These are phyloP conservation scores for Aplodontia rufa DNA, from an alignment of 2,113 vertebrate genomes.

Conservation along the genomic window DNA sequence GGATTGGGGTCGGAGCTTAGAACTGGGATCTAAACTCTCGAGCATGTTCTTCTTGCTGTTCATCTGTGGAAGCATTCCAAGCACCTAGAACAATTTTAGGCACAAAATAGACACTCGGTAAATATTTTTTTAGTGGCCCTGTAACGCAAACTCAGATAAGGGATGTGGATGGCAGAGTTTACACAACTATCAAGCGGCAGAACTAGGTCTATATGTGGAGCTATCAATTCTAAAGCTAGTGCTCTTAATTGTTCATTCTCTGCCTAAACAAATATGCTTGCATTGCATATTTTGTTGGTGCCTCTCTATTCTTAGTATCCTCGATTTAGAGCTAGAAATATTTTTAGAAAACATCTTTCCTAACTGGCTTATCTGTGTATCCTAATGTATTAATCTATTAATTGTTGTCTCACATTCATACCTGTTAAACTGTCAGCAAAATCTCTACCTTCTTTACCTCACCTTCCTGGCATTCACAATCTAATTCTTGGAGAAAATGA, in stretches of 20 bases:
- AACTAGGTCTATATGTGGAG: neutral
- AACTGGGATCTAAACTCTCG: neutral
- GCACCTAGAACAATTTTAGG: neutral
- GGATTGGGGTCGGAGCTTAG: neutral
- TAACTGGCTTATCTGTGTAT: neutral
- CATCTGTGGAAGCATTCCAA: neutral
- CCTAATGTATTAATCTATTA: neutral
- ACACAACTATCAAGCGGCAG: neutral
- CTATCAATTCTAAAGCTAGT: neutral
- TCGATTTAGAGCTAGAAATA: neutral
- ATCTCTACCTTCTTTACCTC: neutral
- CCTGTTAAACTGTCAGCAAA: neutral
- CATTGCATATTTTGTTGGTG: neutral
- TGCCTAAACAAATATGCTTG: neutral
- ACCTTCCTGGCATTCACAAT: neutral
- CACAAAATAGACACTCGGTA: neutral
- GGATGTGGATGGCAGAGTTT: neutral
- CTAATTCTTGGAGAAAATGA: neutral
- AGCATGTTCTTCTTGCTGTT: neutral
- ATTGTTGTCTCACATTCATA: neutral
- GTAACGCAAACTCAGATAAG: neutral
- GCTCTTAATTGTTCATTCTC: neutral
- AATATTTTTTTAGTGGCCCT: neutral
- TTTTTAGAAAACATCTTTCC: neutral
- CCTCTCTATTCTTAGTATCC: neutral